These are phyloP conservation scores for Linurgus olivaceus DNA, from an alignment of 2,797 vertebrate species.

Conservation along the genomic window DNA sequence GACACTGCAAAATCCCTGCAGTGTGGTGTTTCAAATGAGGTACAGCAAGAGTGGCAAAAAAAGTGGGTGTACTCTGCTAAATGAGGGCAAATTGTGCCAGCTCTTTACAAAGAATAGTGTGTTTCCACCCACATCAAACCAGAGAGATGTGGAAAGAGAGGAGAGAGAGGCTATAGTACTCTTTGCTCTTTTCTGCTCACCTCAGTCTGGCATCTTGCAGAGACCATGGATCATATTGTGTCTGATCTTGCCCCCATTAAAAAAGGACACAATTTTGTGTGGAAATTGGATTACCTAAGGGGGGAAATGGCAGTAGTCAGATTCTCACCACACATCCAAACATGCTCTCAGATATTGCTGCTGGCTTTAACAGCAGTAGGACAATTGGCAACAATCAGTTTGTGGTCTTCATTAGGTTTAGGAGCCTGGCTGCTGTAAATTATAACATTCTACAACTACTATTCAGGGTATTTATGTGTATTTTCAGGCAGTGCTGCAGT, in stretches of 20 bases:
- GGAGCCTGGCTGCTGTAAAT: background rate
- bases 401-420: background rate
- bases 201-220: background rate
- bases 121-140: background rate
- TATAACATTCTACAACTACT: background rate
- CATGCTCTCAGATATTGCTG: background rate
- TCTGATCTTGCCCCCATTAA: background rate
- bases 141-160: background rate
- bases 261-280: background rate
- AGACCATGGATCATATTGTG: background rate
- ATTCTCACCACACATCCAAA: background rate
- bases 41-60: background rate
- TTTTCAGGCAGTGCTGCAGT: background rate
- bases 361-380: background rate
- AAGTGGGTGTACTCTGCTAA: background rate
- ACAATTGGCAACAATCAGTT: background rate
- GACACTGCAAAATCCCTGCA: background rate
- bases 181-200: background rate
- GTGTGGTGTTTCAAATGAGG: background rate
- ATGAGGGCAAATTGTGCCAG: constrained; percentile 14
- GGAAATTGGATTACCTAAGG: background rate
- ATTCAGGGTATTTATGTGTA: background rate
- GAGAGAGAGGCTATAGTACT: background rate
- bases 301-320: background rate
- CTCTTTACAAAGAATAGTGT: background rate